Percentiles rank a stretch among this genome's conserved stretches.
Conservation (phyloP, 2,888 invertebrate genomes). For the Dryocosmus kuriphilus region DNA sequence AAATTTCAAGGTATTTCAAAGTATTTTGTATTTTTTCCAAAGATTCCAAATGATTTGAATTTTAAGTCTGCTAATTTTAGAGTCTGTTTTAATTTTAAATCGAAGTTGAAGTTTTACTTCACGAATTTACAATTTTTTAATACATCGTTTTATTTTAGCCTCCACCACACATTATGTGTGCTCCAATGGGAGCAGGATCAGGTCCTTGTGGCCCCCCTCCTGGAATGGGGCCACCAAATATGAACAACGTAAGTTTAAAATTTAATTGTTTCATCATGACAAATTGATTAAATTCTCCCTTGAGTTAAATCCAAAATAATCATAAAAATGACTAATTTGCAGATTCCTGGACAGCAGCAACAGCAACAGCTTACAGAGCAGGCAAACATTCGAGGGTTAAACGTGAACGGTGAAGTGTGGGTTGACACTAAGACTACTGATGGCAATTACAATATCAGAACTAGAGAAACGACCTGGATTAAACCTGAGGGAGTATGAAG, state of each 20-base stretch:
- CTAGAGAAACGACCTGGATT: constrained; percentile 98
- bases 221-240: constrained; percentile 80
- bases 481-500: constrained; percentile 95
- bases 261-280: not conserved
- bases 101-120: no score
- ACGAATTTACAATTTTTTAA: not conserved
- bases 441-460: constrained; percentile 97
- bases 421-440: constrained; percentile 97
- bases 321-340: constrained; percentile 17
- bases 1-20: no score
- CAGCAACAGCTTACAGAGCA: constrained; percentile 69
- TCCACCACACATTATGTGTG: constrained; percentile 77
- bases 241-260: constrained; percentile 71
- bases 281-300: not conserved
- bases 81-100: no score
- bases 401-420: constrained; percentile 88
- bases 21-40: no score
- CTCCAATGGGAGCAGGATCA: constrained; percentile 72
- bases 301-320: not conserved
- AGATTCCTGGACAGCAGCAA: constrained; percentile 73
- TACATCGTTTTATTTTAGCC: constrained; percentile 60
- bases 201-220: constrained; percentile 78
- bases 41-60: no score
- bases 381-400: constrained; percentile 78
- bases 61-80: no score